Percentiles rank a stretch among this genome's conserved stretches.
phyloP scores from a whole-genome alignment of 2,888 invertebrate genomes.

The Tryphoninae sp. region DNA sequence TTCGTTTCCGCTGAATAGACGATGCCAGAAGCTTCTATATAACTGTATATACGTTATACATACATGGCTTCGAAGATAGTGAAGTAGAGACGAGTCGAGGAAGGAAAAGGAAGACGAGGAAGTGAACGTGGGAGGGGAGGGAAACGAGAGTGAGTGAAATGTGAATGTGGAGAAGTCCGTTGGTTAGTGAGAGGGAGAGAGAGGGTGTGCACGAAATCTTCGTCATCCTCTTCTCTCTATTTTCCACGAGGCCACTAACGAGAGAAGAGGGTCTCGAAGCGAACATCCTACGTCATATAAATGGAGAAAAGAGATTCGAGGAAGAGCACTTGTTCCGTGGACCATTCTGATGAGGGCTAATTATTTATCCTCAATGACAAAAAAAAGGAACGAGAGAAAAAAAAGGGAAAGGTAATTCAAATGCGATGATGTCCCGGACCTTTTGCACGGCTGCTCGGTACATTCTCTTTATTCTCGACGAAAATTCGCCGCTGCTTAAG shows the following conservation, averaged over 20 bases:
- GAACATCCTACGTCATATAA: constrained; percentile 29
- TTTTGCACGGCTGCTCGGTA: constrained; percentile 22
- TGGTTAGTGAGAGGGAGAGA: constrained; percentile 11
- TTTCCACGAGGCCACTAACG: constrained; percentile 22
- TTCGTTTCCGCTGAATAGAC: constrained; percentile 65
- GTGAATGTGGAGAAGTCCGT: constrained; percentile 48
- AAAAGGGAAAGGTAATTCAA: neutral
- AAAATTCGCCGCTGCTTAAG: constrained; percentile 16
- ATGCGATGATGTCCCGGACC: constrained; percentile 8
- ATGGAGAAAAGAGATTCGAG: constrained; percentile 23
- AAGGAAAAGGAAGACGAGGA: constrained; percentile 5
- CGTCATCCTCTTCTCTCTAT: constrained; percentile 28
- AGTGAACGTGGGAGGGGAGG: constrained; percentile 22
- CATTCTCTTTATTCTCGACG: constrained; percentile 37
- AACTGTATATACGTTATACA: constrained; percentile 15
- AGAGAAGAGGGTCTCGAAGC: neutral
- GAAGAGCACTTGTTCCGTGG: neutral
- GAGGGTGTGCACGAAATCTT: constrained; percentile 27
- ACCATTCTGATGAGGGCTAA: constrained; percentile 48
- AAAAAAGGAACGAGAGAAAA: neutral
- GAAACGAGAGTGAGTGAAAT: constrained; percentile 47
- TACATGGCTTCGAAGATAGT: constrained; percentile 49
- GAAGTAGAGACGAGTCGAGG: constrained; percentile 9
- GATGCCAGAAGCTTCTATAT: constrained; percentile 46
- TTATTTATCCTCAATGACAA: constrained; percentile 36